phyloP scores from a whole-genome alignment of 2,797 vertebrate genomes.

The Antennarius maculatus region DNA sequence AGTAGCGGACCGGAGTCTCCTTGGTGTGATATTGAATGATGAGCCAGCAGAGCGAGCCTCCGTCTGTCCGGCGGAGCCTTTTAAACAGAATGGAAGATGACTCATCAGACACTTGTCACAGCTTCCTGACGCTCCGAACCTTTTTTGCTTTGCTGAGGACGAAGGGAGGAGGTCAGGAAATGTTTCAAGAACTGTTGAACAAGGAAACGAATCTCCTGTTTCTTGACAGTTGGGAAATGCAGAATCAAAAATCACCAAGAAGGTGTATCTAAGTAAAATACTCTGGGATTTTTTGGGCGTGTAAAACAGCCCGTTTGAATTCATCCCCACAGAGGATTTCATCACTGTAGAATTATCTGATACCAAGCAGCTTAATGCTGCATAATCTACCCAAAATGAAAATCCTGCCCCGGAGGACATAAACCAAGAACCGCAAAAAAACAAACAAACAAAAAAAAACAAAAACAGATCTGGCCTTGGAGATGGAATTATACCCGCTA shows the following conservation, averaged over 20 bases:
- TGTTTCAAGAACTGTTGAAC: conserved; percentile 23
- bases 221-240: conserved; percentile 9
- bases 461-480: conserved; percentile 41
- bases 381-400: conserved; percentile 74
- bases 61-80: conserved; percentile 10
- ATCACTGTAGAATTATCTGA: conserved; percentile 73
- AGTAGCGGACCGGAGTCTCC: conserved; percentile 17
- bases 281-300: background rate
- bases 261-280: conserved; percentile 3
- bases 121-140: conserved; percentile 38
- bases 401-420: conserved; percentile 66
- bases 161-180: background rate
- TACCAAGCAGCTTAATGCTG: conserved; percentile 75
- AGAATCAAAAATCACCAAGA: conserved; percentile 6
- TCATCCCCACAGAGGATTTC: conserved; percentile 68
- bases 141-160: conserved; percentile 20
- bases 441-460: too few species aligned
- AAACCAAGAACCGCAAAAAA: conserved; percentile 39
- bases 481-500: conserved; percentile 54
- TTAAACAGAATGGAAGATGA: conserved; percentile 40
- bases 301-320: conserved; percentile 50
- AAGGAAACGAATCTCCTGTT: conserved; percentile 22
- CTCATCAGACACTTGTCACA: conserved; percentile 55
- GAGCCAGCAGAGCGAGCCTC: conserved; percentile 15
- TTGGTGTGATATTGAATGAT: conserved; percentile 31